Evolutionary conservation across 1,140 invertebrate species (phyloP), one percentile per base, ranked within the genome.

Genomic region (Anoplophora glabripennis): DNA sequence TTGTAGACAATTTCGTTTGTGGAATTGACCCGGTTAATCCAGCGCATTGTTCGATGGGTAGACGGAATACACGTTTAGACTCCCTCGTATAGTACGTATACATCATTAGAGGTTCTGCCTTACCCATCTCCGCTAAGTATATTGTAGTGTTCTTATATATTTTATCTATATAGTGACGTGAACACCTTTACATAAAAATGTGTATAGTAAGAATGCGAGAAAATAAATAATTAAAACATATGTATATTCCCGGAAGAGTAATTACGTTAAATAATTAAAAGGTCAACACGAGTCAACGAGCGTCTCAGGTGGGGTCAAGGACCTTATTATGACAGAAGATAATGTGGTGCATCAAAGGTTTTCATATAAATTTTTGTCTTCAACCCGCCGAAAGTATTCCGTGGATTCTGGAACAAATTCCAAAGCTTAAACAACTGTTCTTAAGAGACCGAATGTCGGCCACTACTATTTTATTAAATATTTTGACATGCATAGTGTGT

Each of bases 211-310:
- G 53, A 61, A 61, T 61, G 59, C 54, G 44, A 57, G 55, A 58
- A 63, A 63, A 56, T 60, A 59, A 59, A 56, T 60, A 64, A 64
- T 64, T 55, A 64, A 64, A 64, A 64, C 52, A 59, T 64, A 55
- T 45, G 42, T 45, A 18, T 64, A 64, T 64, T 64, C 61, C 53
- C 57, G 59, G 61, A 64, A 60, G 45, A 54, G 35, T 64, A 64
- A 64, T 64, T 64, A 64, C 57, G 53, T 64, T 64, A 60, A 60
- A 64, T 64, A 64, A 64, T 64, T 64, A 59, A 64, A 59, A 60
- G 61, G 61, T 64, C 61, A 57, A 49, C 53, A 37, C 52, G 46
- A 63, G 61, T 63, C 57, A 63, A 55, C 57, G 61, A 53, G 61
- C 61, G 59, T 63, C 61, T 63, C 56, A 58, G 56, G 61, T 64